Conservation (phyloP, 2,797 vertebrate species). For the Coregonus sp. region DNA sequence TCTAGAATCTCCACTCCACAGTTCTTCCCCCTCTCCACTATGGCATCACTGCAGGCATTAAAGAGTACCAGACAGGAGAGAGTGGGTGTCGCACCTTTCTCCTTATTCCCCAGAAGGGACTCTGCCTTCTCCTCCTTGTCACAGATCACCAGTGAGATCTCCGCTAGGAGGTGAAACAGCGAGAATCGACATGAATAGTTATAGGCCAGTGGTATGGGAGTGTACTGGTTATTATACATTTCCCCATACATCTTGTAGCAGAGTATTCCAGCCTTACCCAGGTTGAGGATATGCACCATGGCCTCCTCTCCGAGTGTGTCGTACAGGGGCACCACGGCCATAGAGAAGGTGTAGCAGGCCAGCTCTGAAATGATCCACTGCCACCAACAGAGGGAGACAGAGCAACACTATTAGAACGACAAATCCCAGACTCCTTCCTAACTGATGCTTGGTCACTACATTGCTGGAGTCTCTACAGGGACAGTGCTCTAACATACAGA, state of each 20-base stretch:
- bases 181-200: too few species aligned
- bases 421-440: not conserved
- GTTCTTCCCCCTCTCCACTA: slow-evolving; percentile 69
- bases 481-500: not conserved
- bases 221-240: not conserved
- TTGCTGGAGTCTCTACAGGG: not conserved
- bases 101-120: slow-evolving; percentile 74
- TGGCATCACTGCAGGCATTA: slow-evolving; percentile 64
- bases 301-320: slow-evolving; percentile 79
- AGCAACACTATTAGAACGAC: slow-evolving; percentile 37
- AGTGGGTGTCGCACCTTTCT: slow-evolving; percentile 65
- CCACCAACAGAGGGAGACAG: slow-evolving; percentile 76
- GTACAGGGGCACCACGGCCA: slow-evolving; percentile 80
- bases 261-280: slow-evolving; percentile 65
- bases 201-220: not conserved
- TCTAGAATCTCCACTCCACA: slow-evolving; percentile 76
- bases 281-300: slow-evolving; percentile 79
- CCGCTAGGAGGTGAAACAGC: slow-evolving; percentile 54
- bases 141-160: slow-evolving; percentile 79
- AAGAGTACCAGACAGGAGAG: slow-evolving; percentile 79
- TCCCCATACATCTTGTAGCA: not conserved
- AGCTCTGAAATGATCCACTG: slow-evolving; percentile 81
- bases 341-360: slow-evolving; percentile 81
- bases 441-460: not conserved
- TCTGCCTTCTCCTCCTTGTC: slow-evolving; percentile 77